Base-by-base conservation (phyloP, 2,113 vertebrate species). In the Silurus asotus region DNA sequence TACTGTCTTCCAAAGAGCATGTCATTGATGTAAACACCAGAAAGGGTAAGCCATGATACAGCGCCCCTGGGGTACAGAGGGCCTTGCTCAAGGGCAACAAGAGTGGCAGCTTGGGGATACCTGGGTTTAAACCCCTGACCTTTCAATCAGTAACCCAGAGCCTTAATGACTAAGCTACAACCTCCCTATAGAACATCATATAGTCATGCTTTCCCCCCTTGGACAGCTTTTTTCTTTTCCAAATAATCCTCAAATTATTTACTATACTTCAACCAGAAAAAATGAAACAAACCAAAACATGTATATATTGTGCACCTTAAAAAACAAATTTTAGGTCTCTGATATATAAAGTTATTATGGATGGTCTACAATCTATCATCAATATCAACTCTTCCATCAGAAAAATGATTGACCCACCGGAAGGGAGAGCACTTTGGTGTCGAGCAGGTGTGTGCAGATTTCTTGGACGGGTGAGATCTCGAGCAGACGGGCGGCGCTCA, bases 361-460 rank as follows among this genome's bases (percentile, higher is more conserved):
- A 51, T 51, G 48, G 19, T 49, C 48, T 75, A 51, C 9, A 75
- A n/a, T 8, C 20, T 77, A 77, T 7, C n/a, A 55, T 55, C 51
- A 51, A 53, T 55, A 6, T 13, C 45, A 69, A 59, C 55, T 8
- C n/a, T 65, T 62, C 8, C 15, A 17, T 87, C 5, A 23, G 9
- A 65, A 83, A 70, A 49, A 6, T 13, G n/a, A 37, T 53, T 64
- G 58, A 86, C 88, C 10, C 59, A 96, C 95, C 95, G 93, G 94
- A 90, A 92, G 94, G 92, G 94, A 94, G 93, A 99, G 97, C 95
- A 99, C 98, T 95, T 97, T 97, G 93, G 97, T 96, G 93, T 98
- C 97, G 88, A 99, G 96, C 93, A 99, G 96, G 95, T 99, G 97
- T 37, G 96, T 96, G 88, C 98, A 99, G 91, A 99, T 97, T 20